Base-by-base conservation (phyloP, 2,797 vertebrate species). In the Eptatretus atami region DNA sequence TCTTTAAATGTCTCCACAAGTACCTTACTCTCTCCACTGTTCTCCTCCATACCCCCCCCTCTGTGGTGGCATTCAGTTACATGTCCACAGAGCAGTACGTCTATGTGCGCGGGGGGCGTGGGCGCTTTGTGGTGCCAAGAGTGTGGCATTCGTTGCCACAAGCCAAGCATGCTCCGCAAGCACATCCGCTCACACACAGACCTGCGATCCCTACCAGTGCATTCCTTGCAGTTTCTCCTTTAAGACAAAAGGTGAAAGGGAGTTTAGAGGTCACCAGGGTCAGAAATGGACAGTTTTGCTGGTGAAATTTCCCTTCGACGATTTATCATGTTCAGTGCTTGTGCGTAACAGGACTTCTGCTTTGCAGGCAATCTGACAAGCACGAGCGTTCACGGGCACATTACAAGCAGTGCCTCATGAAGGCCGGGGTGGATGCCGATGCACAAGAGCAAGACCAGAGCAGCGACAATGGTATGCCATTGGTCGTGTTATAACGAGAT, bases 321-420 rank as follows among this genome's bases (percentile, higher is more conserved):
- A 44, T 44, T 44, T 44, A 44, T 44, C 31, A 44, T 44, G 31
- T 44, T 86, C 78, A 1, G 80, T 83, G 60, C 79, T 98, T 1
- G 84, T 95, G 66, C 83, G 90, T 31, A 98, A 72, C 92, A 81
- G 71, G 92, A 93, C 68, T 94, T 96, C 69, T 87, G 94, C 70
- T 87, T 98, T 66, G 90, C 92, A 98, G 92, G 90, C 72, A 99
- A 99, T 73, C 76, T 99, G 74, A 99, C 71, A 99, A 99, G 73
- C 88, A 99, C 75, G 95, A 96, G 90, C 96, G 96, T 72, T 99
- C 90, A 72, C 96, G 96, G 76, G 86, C 90, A 69, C 92, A 99
- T 74, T 93, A 88, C 75, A 99, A 96, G 78, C 96, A 96, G 66
- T 99, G 92, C 75, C 73, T 85, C 31, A 44, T 44, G 31, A 44